Conservation (phyloP, 2,113 vertebrate species). For the Epinephelus moara region DNA sequence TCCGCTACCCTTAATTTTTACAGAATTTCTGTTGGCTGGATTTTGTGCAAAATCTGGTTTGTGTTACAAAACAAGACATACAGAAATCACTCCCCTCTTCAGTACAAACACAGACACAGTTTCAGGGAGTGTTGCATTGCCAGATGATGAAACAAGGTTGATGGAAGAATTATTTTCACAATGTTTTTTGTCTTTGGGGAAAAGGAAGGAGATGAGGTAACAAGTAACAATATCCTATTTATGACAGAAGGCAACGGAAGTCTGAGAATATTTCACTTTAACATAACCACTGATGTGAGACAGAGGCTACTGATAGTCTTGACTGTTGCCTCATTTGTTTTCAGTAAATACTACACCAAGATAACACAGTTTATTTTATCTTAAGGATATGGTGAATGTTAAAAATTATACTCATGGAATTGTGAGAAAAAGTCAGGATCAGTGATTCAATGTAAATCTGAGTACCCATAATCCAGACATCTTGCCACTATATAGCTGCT, state of each 20-base stretch:
- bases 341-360: not conserved
- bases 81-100: not conserved
- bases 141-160: constrained; percentile 7
- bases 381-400: not conserved
- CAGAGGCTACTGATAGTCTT: not conserved
- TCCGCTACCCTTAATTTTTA: not conserved
- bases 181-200: constrained; percentile 6
- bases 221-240: not conserved
- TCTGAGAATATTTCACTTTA: not conserved
- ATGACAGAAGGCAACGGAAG: not conserved
- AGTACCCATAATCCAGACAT: not conserved
- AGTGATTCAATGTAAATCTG: constrained; percentile 5
- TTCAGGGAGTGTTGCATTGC: not conserved
- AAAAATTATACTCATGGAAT: not conserved
- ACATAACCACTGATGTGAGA: not conserved
- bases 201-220: not conserved
- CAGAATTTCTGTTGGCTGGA: not conserved
- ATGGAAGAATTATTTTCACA: not conserved
- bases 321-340: not conserved
- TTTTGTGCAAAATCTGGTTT: constrained; percentile 1
- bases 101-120: not conserved
- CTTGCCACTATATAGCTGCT: not conserved
- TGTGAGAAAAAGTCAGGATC: not conserved
- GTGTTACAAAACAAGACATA: not conserved
- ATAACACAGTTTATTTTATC: not conserved